Evolutionary conservation across 2,797 vertebrate genomes (phyloP), one percentile per base, ranked within the genome.

Genomic region (Sylvia borin): DNA sequence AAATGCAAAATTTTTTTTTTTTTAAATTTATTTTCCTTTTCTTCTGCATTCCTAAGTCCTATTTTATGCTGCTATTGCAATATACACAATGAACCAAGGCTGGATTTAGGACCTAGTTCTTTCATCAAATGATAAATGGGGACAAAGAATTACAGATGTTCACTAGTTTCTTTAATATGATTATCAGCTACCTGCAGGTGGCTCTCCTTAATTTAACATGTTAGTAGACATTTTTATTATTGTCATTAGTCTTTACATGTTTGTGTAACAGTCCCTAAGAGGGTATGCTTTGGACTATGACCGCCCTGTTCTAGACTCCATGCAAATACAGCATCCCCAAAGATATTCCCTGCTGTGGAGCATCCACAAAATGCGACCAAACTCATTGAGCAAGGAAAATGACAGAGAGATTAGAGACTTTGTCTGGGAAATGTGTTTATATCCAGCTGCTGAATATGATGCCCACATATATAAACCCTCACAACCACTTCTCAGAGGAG

Each of bases 1-100:
- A 86, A 95, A 95, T 93, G 45, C 16, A 96, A 93, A 95, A 91
- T 90, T 96, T 95, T 71, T 94, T 13, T 54, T 4, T 9, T 22
- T 17, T 25, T 16, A 13, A 11, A 5, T 21, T 15, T 24, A 31
- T 73, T 50, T 12, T 1, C 1, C 13, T 34, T 29, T 24, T 25
- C 7, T 48, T 29, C 24, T 22, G 3, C 11, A 19, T 88, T 22
- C 24, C 9, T 34, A 40, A 61, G 2, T 58, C 21, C 11, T n/a
- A 8, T 57, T 85, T 88, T 31, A 80, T 11, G 14, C 12, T 57
- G 7, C 1, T 70, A 4, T 65, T 78, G 29, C 22, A 54, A 51
- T 4, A 75, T 3, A 18, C 4, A 58, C 4, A 22, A 19, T 4
- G 7, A 62, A 58, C 16, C 21, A 68, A 45, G 32, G 29, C 25